Percentiles rank a stretch among this genome's conserved stretches.
These are phyloP conservation scores for Microctonus aethiopoides DNA, from an alignment of 2,888 invertebrate genomes.

Conservation along the genomic window DNA sequence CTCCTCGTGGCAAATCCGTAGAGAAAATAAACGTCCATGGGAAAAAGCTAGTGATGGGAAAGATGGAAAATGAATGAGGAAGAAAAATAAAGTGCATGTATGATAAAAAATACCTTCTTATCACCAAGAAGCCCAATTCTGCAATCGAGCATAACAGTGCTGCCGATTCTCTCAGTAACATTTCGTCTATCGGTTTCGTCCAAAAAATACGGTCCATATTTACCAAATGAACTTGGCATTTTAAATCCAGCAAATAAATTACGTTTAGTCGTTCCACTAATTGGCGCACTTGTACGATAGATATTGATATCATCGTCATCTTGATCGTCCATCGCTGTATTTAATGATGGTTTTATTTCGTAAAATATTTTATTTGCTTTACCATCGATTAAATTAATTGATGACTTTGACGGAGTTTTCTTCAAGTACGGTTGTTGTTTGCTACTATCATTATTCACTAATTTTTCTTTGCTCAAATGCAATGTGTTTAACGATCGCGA, in stretches of 20 bases:
- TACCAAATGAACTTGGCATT: slow-evolving; percentile 61
- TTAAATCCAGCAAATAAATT: slow-evolving; percentile 47
- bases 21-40: slow-evolving; percentile 5
- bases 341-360: slow-evolving; percentile 60
- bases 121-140: slow-evolving; percentile 73
- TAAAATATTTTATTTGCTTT: slow-evolving; percentile 56
- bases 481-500: neutral
- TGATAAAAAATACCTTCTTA: slow-evolving; percentile 73
- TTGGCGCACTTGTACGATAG: neutral
- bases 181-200: slow-evolving; percentile 71
- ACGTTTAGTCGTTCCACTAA: slow-evolving; percentile 34
- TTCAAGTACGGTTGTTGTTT: slow-evolving; percentile 24
- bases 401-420: slow-evolving; percentile 47
- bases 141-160: slow-evolving; percentile 72
- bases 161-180: slow-evolving; percentile 72
- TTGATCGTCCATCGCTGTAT: slow-evolving; percentile 47
- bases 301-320: slow-evolving; percentile 8
- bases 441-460: neutral
- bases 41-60: neutral
- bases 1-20: slow-evolving; percentile 1
- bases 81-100: neutral
- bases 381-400: slow-evolving; percentile 48
- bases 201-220: slow-evolving; percentile 72
- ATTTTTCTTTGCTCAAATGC: slow-evolving; percentile 16
- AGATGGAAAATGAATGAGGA: neutral